Base-by-base conservation (phyloP, 2,888 invertebrate genomes). In the Ectemnius lituratus region DNA sequence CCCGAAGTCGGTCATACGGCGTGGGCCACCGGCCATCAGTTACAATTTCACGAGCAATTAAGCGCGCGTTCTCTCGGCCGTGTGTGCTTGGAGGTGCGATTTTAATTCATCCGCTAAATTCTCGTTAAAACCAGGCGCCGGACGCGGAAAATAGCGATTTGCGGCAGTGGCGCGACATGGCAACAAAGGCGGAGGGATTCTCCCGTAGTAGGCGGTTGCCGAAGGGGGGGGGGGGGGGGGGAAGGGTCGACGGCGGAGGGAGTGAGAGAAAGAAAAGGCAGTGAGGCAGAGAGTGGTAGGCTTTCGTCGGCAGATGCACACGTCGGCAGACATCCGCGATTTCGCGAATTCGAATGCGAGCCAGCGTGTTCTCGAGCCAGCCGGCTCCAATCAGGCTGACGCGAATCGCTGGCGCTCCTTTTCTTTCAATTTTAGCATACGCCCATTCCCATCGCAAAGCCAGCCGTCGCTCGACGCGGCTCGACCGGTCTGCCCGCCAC, bases 371-470 rank as follows among this genome's bases (percentile, higher is more conserved):
- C 78, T 70, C 70, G 67, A 68, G 73, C 37, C 52, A 52, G 52
- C 67, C 70, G 78, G 71, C 74, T 77, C 82, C 77, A 77, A 80
- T 82, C 82, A 80, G 78, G 68, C 76, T 73, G 80, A 82, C 80
- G 76, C 64, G 79, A 74, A 76, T 77, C 82, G 75, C 69, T 73
- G 76, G 70, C 70, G 71, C 68, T 81, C 69, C 82, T 79, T 78
- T 82, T 84, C 85, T 85, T 87, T 87, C 87, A 86, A 85, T 88
- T 88, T 87, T 85, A 85, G 81, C 85, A 78, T 82, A 79, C 85
- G 81, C 80, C 75, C 76, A 72, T 52, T 37, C 69, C 47, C 65
- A 64, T 65, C 73, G 23, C 62, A 67, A 67, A 65, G 73, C 78
- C 70, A 68, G 80, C 78, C 78, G 83, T 75, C 82, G 79, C 75